phyloP scores from a whole-genome alignment of 2,797 vertebrate species.

The Girardinus metallicus region DNA sequence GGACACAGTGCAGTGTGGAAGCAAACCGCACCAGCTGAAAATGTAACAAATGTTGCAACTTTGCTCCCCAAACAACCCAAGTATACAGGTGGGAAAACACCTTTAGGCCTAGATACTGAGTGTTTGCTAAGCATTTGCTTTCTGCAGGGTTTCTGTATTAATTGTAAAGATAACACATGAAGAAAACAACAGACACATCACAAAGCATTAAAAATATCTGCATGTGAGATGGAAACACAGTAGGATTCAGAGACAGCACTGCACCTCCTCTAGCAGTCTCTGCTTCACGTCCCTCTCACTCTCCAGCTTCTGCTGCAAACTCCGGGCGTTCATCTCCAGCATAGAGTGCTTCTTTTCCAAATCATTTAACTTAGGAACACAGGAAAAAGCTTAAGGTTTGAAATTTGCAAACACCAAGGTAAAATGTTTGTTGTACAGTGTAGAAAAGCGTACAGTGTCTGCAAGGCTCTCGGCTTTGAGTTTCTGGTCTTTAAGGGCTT shows the following conservation, averaged over 20 bases:
- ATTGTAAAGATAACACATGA: not conserved
- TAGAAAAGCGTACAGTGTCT: constrained; percentile 86
- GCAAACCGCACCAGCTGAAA: no score
- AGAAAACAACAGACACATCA: not conserved
- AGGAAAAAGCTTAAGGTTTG: not conserved
- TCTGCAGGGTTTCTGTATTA: not conserved
- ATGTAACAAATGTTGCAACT: no score
- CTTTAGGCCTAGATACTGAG: not conserved
- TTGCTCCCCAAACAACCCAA: no score
- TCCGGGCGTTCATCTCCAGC: constrained; percentile 97
- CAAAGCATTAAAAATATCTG: not conserved
- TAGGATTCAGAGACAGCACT: not conserved
- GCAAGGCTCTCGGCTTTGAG: constrained; percentile 97
- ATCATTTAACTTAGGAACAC: constrained; percentile 86
- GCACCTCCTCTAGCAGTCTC: constrained; percentile 95
- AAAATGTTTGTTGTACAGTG: not conserved
- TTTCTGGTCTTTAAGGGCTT: constrained; percentile 97
- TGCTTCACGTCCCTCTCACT: constrained; percentile 96
- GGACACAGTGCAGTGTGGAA: no score
- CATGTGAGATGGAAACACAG: not conserved
- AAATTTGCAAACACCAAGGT: constrained; percentile 8
- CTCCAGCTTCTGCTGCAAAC: constrained; percentile 96
- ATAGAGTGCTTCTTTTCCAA: constrained; percentile 98
- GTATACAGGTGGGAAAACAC: no score
- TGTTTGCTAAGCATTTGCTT: constrained; percentile 2